Evolutionary conservation across 2,888 invertebrate genomes (phyloP), one percentile per base, ranked within the genome.

Genomic region (Sisyra terminalis): DNA sequence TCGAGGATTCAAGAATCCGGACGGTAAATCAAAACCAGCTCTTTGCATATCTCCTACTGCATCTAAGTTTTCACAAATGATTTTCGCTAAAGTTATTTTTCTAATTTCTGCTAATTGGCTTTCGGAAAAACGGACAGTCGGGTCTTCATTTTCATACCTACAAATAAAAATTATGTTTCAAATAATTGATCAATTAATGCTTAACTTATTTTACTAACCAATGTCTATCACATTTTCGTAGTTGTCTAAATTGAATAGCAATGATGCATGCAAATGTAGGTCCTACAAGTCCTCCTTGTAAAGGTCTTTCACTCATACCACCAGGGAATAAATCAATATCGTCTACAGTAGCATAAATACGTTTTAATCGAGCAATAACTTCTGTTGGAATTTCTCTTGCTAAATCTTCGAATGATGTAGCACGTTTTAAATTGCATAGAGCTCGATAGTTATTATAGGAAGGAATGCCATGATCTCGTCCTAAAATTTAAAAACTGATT

Each of bases 311-410:
- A 51, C 89, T 85, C 79, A 96, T 81, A 2, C 92, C 87, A 15
- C 94, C 96, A 0, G 93, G 88, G 73, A 96, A 97, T 2, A 96
- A 69, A 61, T 97, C 90, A 44, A 97, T 89, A 59, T 97, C 96
- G 54, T 96, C 93, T 0, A 94, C 93, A 2, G 84, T 81, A 1
- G 82, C 74, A 59, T 88, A 89, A 47, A 87, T 79, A 45, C 81
- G 72, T 61, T 85, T 83, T 54, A 87, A 70, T 47, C 78, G 69
- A 1, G 75, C 74, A 50, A 85, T 85, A 11, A 85, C 81, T 63
- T 87, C 86, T 46, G 77, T 78, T 16, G 89, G 83, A 53, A 93
- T 82, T 63, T 90, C 90, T 40, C 87, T 75, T 0, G 79, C 71
- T 15, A 96, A 65, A 58, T 96, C 94, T 42, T 87, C 85, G 63